Base-by-base conservation (phyloP, 2,797 vertebrate genomes). In the Coendou prehensilis region DNA sequence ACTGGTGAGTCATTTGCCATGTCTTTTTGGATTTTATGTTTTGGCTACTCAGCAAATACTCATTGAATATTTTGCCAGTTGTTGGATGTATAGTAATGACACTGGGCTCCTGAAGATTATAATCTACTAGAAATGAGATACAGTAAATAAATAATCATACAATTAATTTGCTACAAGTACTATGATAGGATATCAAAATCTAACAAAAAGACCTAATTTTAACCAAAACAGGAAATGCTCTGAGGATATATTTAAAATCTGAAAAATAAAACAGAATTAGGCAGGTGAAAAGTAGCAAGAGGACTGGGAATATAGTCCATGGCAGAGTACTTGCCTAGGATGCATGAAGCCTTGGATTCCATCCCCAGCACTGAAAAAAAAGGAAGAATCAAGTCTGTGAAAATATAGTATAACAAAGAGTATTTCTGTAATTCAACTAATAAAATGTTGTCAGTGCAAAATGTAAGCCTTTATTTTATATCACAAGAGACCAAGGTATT, bases 1-100 rank as follows among this genome's bases (percentile, higher is more conserved):
- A 97, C 93, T 30, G 96, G 97, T 98, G 67, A 98, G 98, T 96
- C 1, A 50, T 61, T 82, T 80, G 14, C 10, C 50, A 33, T 47
- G 10, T 59, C 91, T 76, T 76, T 50, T 30, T 9, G 1, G 22
- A 28, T 83, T 69, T 82, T 88, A n/a, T 91, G 13, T 91, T 81
- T 96, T 88, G 30, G 75, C 92, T 26, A 86, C 22, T 81, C 18
- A 83, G 57, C 0, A 78, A 91, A 28, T 93, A 86, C 83, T 83
- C 71, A 45, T 23, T 89, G 71, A 57, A 28, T 79, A 41, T 20
- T 30, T 87, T 96, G 17, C 1, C 26, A 80, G 3, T 28, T 95
- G 4, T 54, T 87, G 22, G 22, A 1, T 54, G 54, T 52, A n/a
- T 13, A 54, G 45, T 71, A 4, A 85, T 95, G 41, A 85, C 20